These are phyloP conservation scores for Heliornis fulica DNA, from an alignment of 2,113 vertebrate genomes.

Conservation along the genomic window DNA sequence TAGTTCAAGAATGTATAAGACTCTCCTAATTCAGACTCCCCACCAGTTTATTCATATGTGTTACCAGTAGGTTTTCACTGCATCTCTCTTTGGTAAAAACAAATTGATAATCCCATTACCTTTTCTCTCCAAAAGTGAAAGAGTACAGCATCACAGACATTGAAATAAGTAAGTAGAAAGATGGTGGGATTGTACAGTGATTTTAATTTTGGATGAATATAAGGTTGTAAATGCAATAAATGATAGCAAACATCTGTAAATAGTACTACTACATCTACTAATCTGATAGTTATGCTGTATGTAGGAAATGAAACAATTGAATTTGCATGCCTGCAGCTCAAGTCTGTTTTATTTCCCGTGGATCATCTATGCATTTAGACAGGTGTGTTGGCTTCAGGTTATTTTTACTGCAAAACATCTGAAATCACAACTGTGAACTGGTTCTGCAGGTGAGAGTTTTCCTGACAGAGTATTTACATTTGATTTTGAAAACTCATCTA, in stretches of 20 bases:
- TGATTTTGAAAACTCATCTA: background rate
- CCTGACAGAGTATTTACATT: background rate
- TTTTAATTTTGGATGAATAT: background rate
- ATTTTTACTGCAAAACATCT: conserved; percentile 41
- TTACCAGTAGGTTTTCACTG: background rate
- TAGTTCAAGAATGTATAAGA: background rate
- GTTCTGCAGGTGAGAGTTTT: conserved; percentile 30
- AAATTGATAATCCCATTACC: accelerated
- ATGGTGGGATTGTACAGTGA: background rate
- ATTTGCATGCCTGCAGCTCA: conserved; percentile 13
- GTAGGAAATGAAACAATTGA: background rate
- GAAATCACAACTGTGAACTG: conserved; percentile 24
- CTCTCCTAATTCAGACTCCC: background rate
- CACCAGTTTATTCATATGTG: background rate
- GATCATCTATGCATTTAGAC: conserved; percentile 15
- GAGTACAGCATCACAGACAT: background rate
- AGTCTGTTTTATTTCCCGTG: background rate
- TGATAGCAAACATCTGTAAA: background rate
- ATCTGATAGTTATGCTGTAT: background rate
- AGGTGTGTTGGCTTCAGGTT: conserved; percentile 38
- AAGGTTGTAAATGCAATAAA: background rate
- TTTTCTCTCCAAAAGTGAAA: background rate
- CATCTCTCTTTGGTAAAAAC: background rate
- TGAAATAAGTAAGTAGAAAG: background rate
- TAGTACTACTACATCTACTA: background rate